A percentile compares a stretch with the other conserved stretches of the same genome.
Evolutionary conservation across 2,113 vertebrate species (phyloP).

Genomic region (Megaleporinus macrocephalus): DNA sequence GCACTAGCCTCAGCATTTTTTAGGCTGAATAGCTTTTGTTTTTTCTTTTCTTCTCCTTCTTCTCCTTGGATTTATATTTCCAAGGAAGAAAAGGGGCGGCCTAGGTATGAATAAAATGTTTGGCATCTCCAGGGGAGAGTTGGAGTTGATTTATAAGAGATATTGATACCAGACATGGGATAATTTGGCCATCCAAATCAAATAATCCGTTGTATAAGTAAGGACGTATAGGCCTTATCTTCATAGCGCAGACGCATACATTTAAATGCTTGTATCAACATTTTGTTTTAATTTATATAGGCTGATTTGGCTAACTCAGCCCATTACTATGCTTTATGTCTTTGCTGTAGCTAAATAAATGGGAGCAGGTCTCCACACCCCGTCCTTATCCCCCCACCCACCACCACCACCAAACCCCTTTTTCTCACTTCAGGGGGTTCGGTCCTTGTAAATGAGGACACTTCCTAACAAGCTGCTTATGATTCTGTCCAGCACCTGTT

Average conservation of each 20-base stretch:
- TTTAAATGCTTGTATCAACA: conserved; percentile 38
- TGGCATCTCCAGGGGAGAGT: conserved; percentile 16
- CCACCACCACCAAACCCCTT: not conserved
- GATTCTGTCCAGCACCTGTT: conserved; percentile 58
- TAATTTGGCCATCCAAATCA: conserved; percentile 46
- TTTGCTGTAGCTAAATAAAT: conserved; percentile 38
- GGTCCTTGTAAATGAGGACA: conserved; percentile 43
- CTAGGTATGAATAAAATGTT: conserved; percentile 42
- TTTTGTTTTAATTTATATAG: conserved; percentile 53
- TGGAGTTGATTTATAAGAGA: conserved; percentile 25
- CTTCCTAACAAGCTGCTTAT: conserved; percentile 43
- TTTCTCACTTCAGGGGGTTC: conserved; percentile 16
- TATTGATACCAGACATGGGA: conserved; percentile 38
- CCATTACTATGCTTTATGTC: conserved; percentile 26
- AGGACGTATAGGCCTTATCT: conserved; percentile 44
- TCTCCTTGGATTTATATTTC: conserved; percentile 25
- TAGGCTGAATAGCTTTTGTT: not conserved
- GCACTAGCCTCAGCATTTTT: not conserved
- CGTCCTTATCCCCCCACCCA: too few relatives aligned
- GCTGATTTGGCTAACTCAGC: conserved; percentile 38
- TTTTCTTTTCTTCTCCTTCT: not conserved
- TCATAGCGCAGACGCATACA: conserved; percentile 32
- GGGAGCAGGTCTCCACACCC: not conserved
- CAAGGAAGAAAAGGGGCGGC: conserved; percentile 13
- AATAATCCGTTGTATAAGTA: conserved; percentile 37